phyloP scores from a whole-genome alignment of 2,113 vertebrate species.

The Pelecanus crispus region DNA sequence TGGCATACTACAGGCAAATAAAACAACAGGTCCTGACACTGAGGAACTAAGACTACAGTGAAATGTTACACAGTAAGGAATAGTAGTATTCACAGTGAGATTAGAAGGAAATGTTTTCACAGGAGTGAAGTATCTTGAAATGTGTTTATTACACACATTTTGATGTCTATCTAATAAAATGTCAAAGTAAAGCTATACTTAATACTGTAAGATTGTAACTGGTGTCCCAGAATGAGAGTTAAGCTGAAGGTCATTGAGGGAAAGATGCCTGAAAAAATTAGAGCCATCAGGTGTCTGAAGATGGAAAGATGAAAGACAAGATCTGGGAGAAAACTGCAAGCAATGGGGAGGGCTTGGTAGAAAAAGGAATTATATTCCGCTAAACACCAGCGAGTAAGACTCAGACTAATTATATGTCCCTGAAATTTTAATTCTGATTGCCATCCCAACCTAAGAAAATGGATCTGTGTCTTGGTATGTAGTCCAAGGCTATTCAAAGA shows the following conservation, averaged over 20 bases:
- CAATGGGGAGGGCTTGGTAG: neutral
- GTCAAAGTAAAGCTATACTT: neutral
- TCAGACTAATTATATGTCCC: neutral
- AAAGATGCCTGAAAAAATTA: neutral
- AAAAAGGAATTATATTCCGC: neutral
- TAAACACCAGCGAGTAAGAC: neutral
- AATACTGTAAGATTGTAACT: neutral
- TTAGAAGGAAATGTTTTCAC: neutral
- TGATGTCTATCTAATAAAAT: neutral
- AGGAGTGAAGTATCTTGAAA: neutral
- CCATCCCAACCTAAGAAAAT: neutral
- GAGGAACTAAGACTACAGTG: neutral
- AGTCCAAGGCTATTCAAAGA: neutral
- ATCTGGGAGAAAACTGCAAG: neutral
- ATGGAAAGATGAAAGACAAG: neutral
- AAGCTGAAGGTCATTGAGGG: neutral
- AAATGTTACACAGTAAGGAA: neutral
- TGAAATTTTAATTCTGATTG: neutral
- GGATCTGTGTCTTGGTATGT: neutral
- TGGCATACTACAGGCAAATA: neutral
- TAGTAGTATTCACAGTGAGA: neutral
- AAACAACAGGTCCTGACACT: neutral
- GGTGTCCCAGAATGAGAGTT: neutral
- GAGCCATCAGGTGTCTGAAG: neutral
- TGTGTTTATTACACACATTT: neutral